Base-by-base conservation (phyloP, 2,113 vertebrate species). In the Hypocryptadius cinnamomeus region DNA sequence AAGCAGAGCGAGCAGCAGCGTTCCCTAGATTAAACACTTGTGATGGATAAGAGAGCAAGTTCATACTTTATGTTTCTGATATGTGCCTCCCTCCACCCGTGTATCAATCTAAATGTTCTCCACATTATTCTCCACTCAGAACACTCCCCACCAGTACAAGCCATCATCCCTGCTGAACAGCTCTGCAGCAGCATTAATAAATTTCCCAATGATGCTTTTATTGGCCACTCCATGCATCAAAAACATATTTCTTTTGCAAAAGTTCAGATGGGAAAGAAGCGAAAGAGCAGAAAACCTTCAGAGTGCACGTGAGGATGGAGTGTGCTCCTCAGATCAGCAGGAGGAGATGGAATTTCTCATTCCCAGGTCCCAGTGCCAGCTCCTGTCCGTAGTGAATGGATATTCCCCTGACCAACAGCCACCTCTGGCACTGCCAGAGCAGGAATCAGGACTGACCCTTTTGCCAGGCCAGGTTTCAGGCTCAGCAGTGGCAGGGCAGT, bases 191-290 rank as follows among this genome's bases (percentile, higher is more conserved):
- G 89, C 85, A 85, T 83, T 92, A 96, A 97, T 98, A 98, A 93
- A 96, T 96, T 96, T 96, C 94, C 82, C 86, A 79, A 92, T 79
- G 92, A 96, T 93, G 92, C 42, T 97, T 97, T 97, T 97, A 97
- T 87, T 96, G 95, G 92, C 79, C 33, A 19, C 59, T 96, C 71
- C 85, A 87, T 71, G 94, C 92, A 96, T 95, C 96, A 97, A 65
- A 79, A 97, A 70, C 82, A 93, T 50, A 95, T 93, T 96, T 92
- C 70, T 82, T 89, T 45, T 53, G 33, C 79, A 91, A 92, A 95
- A 74, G 48, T 85, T 91, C 77, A 65, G 68, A 66, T 93, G 30
- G 53, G 90, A 92, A 91, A 95, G 83, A 68, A 66, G 64, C 8
- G 35, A 63, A 69, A 90, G 84, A 90, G 94, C 79, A 95, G 37